A percentile compares a stretch with the other conserved stretches of the same genome.
These are phyloP conservation scores for Cheilosia soror DNA, from an alignment of 2,888 invertebrate species.

Conservation along the genomic window DNA sequence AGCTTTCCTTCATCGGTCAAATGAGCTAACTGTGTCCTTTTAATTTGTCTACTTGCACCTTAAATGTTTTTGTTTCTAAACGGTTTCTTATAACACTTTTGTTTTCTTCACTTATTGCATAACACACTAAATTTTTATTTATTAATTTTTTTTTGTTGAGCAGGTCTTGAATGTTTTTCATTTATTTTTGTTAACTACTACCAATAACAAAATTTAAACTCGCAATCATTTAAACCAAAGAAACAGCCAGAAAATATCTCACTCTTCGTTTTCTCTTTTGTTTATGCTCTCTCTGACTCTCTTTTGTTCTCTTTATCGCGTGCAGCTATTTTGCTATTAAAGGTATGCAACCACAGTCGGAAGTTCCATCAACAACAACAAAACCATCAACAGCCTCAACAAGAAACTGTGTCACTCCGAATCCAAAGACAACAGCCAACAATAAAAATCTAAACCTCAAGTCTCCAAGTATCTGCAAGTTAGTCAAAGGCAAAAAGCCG, in stretches of 20 bases:
- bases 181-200: conserved; percentile 19
- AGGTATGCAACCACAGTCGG: conserved; percentile 84
- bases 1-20: no score
- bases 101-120: background rate
- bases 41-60: no score
- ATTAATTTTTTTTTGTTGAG: background rate
- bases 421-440: conserved; percentile 70
- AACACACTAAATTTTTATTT: background rate
- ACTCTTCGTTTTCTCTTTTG: conserved; percentile 70
- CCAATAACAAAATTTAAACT: conserved; percentile 7
- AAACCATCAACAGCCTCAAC: conserved; percentile 78
- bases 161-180: conserved; percentile 2
- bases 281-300: conserved; percentile 37
- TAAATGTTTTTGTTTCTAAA: no score
- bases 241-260: conserved; percentile 48
- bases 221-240: conserved; percentile 32
- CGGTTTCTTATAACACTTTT: background rate
- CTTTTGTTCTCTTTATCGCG: conserved; percentile 32
- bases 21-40: no score
- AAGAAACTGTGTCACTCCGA: conserved; percentile 62
- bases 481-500: conserved; percentile 85
- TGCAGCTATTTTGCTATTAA: conserved; percentile 82
- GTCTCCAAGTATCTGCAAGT: conserved; percentile 77
- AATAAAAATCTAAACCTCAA: conserved; percentile 68
- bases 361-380: conserved; percentile 82